Evolutionary conservation across 2,888 invertebrate species (phyloP), one percentile per base, ranked within the genome.

Genomic region (Hipparchia semele): DNA sequence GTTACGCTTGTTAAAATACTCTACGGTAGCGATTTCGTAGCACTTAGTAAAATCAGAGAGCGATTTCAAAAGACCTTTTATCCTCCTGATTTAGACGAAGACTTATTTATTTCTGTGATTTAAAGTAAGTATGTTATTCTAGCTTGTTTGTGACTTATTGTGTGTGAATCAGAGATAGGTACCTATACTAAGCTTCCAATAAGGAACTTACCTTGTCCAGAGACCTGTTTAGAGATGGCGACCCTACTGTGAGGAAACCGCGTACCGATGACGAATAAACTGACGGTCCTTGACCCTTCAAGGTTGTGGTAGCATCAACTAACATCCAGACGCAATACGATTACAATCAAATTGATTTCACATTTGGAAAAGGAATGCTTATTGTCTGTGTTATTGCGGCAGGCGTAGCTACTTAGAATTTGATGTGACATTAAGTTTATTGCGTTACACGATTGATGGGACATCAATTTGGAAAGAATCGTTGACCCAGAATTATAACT

Each of bases 241-340:
- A 12, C 23, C 45, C 13, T 45, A 67, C 8, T 56, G 23, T 65
- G 69, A 75, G 70, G 74, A 79, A 74, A 77, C 72, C 76, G 70
- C 73, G 39, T 73, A 56, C 67, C 56, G 56, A 56, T 74, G 80
- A 79, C 78, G 79, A 79, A 78, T 77, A 73, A 66, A 68, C 61
- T 69, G 39, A 64, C 73, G 82, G 79, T 80, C 79, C 77, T 79
- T 81, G 81, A 82, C 80, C 82, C 73, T 73, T 79, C 81, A 84
- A 84, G 81, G 81, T 81, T 82, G 78, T 51, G 70, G 33, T 64
- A 49, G 61, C 71, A 73, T 61, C 53, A 62, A 45, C 33, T 49
- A 58, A 60, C 65, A 56, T 65, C 61, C 58, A 33, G 56, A 71
- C 68, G 71, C 71, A 68, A 71, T 60, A 73, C 68, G 69, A 72